These are phyloP conservation scores for Sebastiscus albofasciatus DNA, from an alignment of 2,797 vertebrate genomes.

Conservation along the genomic window DNA sequence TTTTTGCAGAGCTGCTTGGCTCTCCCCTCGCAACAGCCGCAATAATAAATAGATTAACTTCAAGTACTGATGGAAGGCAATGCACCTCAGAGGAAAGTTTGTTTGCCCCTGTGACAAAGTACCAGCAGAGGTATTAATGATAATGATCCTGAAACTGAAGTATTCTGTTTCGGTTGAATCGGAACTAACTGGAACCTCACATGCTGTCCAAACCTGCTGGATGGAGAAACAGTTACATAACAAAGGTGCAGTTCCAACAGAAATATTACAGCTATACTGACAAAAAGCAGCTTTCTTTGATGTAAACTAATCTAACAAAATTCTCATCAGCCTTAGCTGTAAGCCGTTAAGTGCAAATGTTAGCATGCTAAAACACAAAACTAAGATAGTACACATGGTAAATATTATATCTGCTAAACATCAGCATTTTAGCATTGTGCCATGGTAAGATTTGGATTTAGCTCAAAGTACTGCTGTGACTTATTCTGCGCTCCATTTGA, in stretches of 20 bases:
- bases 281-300: not conserved
- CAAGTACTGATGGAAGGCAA: slow-evolving; percentile 23
- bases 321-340: not conserved
- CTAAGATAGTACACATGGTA: too few relatives aligned
- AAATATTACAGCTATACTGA: not conserved
- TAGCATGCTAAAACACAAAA: not conserved
- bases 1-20: slow-evolving; percentile 10
- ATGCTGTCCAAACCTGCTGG: not conserved
- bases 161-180: slow-evolving; percentile 8
- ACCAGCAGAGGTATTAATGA: slow-evolving; percentile 12
- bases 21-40: slow-evolving; percentile 1
- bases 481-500: too few relatives aligned
- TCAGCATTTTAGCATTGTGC: not conserved
- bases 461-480: too few relatives aligned
- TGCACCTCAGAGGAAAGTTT: slow-evolving; percentile 11
- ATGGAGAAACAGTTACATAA: not conserved
- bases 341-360: not conserved
- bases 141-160: not conserved
- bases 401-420: not conserved
- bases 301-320: not conserved
- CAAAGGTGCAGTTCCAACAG: not conserved
- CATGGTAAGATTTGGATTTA: too few relatives aligned
- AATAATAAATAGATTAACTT: slow-evolving; percentile 52
- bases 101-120: slow-evolving; percentile 18
- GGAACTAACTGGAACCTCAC: not conserved